phyloP scores from a whole-genome alignment of 2,113 vertebrate species.

The Galemys pyrenaicus region DNA sequence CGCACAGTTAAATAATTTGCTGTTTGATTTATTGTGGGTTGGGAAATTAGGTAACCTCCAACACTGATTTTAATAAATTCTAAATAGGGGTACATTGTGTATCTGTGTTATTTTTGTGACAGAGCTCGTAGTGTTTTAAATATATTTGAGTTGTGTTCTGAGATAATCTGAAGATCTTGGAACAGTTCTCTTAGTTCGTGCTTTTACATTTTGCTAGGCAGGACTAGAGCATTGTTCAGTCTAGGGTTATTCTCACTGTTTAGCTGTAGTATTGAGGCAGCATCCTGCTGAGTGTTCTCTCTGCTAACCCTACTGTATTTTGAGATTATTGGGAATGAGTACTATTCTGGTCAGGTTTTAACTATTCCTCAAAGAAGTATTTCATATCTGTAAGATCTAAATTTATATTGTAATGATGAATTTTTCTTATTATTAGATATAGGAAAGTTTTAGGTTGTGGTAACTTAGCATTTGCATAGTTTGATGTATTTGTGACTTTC shows the following conservation, averaged over 20 bases:
- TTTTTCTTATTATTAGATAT: background rate
- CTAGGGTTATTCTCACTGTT: background rate
- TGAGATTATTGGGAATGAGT: background rate
- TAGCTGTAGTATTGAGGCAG: background rate
- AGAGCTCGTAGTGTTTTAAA: background rate
- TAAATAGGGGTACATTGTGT: background rate
- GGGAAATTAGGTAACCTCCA: background rate
- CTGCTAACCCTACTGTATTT: background rate
- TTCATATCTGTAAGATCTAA: background rate
- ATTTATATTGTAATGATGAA: background rate
- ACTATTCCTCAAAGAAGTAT: background rate
- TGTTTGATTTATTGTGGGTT: background rate
- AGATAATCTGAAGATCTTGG: background rate
- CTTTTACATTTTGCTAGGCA: background rate
- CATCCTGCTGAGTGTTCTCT: background rate
- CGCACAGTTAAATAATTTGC: background rate
- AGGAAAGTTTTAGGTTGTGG: background rate
- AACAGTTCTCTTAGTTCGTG: background rate
- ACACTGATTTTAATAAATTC: background rate
- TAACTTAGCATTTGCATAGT: slow-evolving; percentile 2
- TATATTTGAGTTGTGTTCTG: slow-evolving; percentile 33
- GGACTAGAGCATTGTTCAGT: background rate
- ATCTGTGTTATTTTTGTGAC: background rate
- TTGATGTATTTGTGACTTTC: background rate
- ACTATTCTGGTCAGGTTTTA: background rate